Evolutionary conservation across 2,888 invertebrate species (phyloP).

Genomic region (Selenia dentaria): DNA sequence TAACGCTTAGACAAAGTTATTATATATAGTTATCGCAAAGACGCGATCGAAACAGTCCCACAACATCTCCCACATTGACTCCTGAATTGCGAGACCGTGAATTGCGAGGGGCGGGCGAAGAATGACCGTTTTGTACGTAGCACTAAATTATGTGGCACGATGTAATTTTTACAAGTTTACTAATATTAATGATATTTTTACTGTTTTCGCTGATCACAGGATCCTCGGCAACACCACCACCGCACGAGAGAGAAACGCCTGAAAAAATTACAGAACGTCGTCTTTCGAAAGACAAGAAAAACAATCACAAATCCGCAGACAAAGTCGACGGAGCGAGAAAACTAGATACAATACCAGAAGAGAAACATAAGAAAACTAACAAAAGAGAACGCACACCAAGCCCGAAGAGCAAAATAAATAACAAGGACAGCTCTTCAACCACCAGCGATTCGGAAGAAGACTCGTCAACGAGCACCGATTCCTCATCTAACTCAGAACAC

Average conservation of each 20-base stretch:
- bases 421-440: slow-evolving; percentile 67
- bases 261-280: slow-evolving; percentile 64
- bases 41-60: too few relatives aligned
- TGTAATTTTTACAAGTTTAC: too few relatives aligned
- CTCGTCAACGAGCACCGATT: slow-evolving; percentile 55
- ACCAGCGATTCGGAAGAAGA: slow-evolving; percentile 71
- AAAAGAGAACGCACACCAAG: slow-evolving; percentile 64
- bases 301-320: slow-evolving; percentile 59
- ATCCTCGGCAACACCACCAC: slow-evolving; percentile 69
- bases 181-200: too few relatives aligned
- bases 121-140: too few relatives aligned
- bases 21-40: too few relatives aligned
- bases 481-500: slow-evolving; percentile 48
- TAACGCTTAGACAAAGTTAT: too few relatives aligned
- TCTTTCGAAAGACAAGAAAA: slow-evolving; percentile 61
- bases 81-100: too few relatives aligned
- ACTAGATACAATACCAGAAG: slow-evolving; percentile 62
- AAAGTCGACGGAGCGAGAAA: slow-evolving; percentile 60
- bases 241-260: slow-evolving; percentile 62
- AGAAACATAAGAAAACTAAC: slow-evolving; percentile 58
- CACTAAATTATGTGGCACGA: too few relatives aligned
- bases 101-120: too few relatives aligned
- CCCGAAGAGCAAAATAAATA: slow-evolving; percentile 57
- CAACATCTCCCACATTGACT: too few relatives aligned
- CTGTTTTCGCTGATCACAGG: slow-evolving; percentile 45